These are phyloP conservation scores for crab-eating macaque (Macaca fascicularis) DNA, from an alignment of 2,113 vertebrate genomes.

Conservation along the genomic window DNA sequence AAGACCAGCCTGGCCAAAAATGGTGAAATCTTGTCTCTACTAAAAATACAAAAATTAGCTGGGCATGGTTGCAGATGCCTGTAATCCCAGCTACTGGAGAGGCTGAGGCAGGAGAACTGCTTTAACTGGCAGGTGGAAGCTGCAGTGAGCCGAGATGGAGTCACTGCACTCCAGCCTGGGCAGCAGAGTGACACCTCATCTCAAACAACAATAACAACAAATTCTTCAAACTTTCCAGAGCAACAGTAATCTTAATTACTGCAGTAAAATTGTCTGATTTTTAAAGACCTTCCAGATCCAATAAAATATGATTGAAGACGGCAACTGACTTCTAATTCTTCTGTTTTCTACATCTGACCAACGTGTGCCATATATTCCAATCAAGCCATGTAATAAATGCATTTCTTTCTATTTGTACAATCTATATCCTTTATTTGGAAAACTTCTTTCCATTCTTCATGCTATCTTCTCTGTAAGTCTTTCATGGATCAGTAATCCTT, in stretches of 20 bases:
- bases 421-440: background rate
- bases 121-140: too few relatives aligned
- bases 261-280: background rate
- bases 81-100: too few relatives aligned
- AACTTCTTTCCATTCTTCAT: background rate
- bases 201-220: too few relatives aligned
- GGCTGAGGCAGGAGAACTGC: too few relatives aligned
- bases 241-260: background rate
- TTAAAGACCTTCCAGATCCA: background rate
- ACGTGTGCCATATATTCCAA: background rate
- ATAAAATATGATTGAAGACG: background rate
- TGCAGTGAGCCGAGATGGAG: too few relatives aligned
- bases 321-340: background rate
- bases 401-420: background rate
- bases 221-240: background rate
- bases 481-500: background rate
- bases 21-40: too few relatives aligned
- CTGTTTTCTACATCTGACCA: background rate
- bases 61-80: too few relatives aligned
- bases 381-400: background rate
- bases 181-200: too few relatives aligned
- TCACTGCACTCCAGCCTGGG: too few relatives aligned
- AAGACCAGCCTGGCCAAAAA: too few relatives aligned
- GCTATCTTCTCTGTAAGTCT: background rate
- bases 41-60: too few relatives aligned